Conservation (phyloP, 2,888 invertebrate species). For the Oscheius myriophilus region DNA sequence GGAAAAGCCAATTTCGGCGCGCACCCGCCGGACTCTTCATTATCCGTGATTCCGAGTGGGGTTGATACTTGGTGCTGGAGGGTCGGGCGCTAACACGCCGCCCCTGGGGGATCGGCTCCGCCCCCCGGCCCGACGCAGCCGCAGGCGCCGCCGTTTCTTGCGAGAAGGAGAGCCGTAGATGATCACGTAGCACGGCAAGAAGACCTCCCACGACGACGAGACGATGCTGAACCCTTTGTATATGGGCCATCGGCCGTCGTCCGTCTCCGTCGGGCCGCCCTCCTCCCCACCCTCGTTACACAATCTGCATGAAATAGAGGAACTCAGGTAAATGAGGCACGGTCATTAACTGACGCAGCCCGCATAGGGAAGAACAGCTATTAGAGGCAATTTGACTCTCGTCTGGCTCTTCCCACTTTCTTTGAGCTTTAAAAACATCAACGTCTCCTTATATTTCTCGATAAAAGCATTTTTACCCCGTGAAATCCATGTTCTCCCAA, state of each 20-base stretch:
- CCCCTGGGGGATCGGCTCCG: slow-evolving; percentile 27
- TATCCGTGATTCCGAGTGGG: slow-evolving; percentile 30
- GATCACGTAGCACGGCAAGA: slow-evolving; percentile 23
- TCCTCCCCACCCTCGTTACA: slow-evolving; percentile 53
- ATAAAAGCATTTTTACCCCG: too few species aligned
- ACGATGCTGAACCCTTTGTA: slow-evolving; percentile 52
- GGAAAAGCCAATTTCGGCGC: too few species aligned
- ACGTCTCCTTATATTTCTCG: neutral
- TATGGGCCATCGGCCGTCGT: slow-evolving; percentile 50
- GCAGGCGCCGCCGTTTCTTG: slow-evolving; percentile 30
- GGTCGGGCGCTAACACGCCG: slow-evolving; percentile 32
- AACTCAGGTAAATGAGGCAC: slow-evolving; percentile 43
- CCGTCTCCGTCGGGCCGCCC: slow-evolving; percentile 49
- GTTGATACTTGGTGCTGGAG: slow-evolving; percentile 30
- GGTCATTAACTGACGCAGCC: too few species aligned
- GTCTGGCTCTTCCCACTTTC: neutral
- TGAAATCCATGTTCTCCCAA: too few species aligned
- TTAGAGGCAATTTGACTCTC: neutral
- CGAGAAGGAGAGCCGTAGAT: slow-evolving; percentile 23
- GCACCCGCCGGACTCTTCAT: slow-evolving; percentile 17
- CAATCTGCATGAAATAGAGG: slow-evolving; percentile 50
- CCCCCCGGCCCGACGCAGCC: slow-evolving; percentile 30
- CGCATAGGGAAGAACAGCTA: too few species aligned
- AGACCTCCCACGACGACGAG: neutral
- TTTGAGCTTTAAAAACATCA: neutral